Evolutionary conservation across 1,140 invertebrate genomes (phyloP).

Genomic region (Diorhabda elongata): DNA sequence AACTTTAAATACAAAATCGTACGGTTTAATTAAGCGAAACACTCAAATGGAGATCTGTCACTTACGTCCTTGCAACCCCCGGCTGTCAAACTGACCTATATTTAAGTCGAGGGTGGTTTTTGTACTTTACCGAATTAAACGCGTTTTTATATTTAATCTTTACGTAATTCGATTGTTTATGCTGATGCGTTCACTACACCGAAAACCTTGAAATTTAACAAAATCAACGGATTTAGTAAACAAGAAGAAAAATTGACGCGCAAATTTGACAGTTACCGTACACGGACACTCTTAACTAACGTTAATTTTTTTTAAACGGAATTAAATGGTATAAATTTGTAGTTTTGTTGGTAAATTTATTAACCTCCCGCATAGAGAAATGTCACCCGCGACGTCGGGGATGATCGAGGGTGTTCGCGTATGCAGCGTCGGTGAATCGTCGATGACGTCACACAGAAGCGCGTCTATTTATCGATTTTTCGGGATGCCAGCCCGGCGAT

Average conservation of each 20-base stretch:
- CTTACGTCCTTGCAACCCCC: background rate
- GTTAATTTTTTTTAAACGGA: too few relatives aligned
- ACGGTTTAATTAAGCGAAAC: background rate
- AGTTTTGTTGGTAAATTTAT: constrained; percentile 29
- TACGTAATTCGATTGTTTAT: too few relatives aligned
- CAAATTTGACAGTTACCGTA: too few relatives aligned
- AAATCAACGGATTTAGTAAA: too few relatives aligned
- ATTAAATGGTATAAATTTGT: constrained; percentile 7
- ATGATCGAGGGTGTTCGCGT: constrained; percentile 37
- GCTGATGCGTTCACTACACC: too few relatives aligned
- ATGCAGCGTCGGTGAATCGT: constrained; percentile 37
- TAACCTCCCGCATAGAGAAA: constrained; percentile 40
- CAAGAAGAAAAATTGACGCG: too few relatives aligned
- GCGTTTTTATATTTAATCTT: too few relatives aligned
- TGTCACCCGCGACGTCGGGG: constrained; percentile 45
- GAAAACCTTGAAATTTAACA: too few relatives aligned
- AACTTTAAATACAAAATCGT: too few relatives aligned
- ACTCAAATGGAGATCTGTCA: background rate
- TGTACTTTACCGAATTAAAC: too few relatives aligned
- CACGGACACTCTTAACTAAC: background rate
- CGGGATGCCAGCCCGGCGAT: constrained; percentile 31
- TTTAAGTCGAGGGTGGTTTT: background rate
- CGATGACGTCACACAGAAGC: constrained; percentile 42
- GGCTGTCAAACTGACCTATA: constrained; percentile 1
- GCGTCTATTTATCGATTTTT: constrained; percentile 47